Evolutionary conservation across 2,888 invertebrate genomes (phyloP).

Genomic region (Drosophila monieri): DNA sequence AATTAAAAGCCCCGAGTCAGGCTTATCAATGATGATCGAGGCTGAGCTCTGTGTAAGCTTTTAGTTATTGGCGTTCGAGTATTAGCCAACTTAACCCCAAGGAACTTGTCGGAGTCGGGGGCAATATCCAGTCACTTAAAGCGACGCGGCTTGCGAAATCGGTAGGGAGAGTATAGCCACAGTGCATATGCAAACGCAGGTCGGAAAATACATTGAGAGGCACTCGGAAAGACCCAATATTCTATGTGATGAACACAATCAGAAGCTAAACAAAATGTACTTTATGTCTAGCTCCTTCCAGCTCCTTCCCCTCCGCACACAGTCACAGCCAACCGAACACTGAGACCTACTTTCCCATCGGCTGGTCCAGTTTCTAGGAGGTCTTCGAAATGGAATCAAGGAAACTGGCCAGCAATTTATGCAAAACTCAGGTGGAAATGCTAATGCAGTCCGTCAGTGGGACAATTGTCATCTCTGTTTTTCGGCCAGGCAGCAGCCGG

Average conservation of each 20-base stretch:
- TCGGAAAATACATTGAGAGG: no score
- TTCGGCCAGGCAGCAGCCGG: constrained; percentile 44
- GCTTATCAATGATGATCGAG: constrained; percentile 68
- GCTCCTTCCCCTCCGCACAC: background rate
- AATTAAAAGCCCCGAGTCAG: constrained; percentile 61
- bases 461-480: constrained; percentile 19
- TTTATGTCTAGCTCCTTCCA: no score
- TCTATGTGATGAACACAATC: no score
- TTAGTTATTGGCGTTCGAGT: constrained; percentile 53
- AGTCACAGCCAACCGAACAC: constrained; percentile 52
- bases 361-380: constrained; percentile 52
- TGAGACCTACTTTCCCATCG: constrained; percentile 72
- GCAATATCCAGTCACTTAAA: constrained; percentile 31
- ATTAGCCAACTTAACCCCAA: constrained; percentile 43
- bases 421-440: constrained; percentile 69
- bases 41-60: constrained; percentile 58
- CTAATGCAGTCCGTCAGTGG: constrained; percentile 62
- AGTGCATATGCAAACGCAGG: no score
- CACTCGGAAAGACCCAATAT: no score
- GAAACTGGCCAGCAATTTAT: constrained; percentile 69
- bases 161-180: background rate
- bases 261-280: no score
- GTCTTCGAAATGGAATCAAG: constrained; percentile 76
- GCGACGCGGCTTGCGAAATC: constrained; percentile 25
- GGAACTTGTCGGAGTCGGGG: constrained; percentile 60